phyloP scores from a whole-genome alignment of 2,797 vertebrate genomes.

The Notolabrus celidotus region DNA sequence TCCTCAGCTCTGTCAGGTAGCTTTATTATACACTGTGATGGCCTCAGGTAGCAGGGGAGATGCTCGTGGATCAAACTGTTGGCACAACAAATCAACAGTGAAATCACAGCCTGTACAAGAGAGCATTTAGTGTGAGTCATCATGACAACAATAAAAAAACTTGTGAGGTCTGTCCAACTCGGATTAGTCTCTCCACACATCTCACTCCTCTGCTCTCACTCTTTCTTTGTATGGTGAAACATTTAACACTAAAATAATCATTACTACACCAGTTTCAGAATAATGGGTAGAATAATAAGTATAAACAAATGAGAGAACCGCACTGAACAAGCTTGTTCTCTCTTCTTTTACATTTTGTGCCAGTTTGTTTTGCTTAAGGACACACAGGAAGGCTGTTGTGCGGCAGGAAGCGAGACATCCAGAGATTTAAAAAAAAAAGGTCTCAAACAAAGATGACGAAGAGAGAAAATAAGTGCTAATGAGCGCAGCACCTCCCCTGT shows the following conservation, averaged over 20 bases:
- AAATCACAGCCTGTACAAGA: slow-evolving; percentile 25
- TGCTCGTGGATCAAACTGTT: slow-evolving; percentile 43
- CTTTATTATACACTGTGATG: slow-evolving; percentile 46
- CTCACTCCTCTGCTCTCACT: neutral
- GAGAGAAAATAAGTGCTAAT: slow-evolving; percentile 11
- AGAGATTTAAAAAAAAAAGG: neutral
- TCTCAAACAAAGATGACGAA: slow-evolving; percentile 10
- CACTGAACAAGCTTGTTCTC: neutral
- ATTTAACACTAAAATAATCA: neutral
- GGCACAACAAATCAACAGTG: slow-evolving; percentile 59
- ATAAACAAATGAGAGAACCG: slow-evolving; percentile 11
- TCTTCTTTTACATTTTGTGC: neutral
- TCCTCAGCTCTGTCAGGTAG: slow-evolving; percentile 42
- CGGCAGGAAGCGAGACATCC: slow-evolving; percentile 20
- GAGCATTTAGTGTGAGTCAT: slow-evolving; percentile 25
- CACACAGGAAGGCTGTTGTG: slow-evolving; percentile 21
- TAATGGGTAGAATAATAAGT: neutral
- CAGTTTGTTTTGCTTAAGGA: slow-evolving; percentile 10
- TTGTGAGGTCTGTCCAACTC: slow-evolving; percentile 40
- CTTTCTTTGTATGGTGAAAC: slow-evolving; percentile 10
- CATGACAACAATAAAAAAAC: slow-evolving; percentile 34
- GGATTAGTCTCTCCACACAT: slow-evolving; percentile 1
- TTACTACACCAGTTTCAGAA: slow-evolving; percentile 6
- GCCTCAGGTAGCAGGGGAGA: slow-evolving; percentile 54
- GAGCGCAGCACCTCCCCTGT: slow-evolving; percentile 4